Evolutionary conservation across 2,888 invertebrate species (phyloP).

Genomic region (Thecophora atra): DNA sequence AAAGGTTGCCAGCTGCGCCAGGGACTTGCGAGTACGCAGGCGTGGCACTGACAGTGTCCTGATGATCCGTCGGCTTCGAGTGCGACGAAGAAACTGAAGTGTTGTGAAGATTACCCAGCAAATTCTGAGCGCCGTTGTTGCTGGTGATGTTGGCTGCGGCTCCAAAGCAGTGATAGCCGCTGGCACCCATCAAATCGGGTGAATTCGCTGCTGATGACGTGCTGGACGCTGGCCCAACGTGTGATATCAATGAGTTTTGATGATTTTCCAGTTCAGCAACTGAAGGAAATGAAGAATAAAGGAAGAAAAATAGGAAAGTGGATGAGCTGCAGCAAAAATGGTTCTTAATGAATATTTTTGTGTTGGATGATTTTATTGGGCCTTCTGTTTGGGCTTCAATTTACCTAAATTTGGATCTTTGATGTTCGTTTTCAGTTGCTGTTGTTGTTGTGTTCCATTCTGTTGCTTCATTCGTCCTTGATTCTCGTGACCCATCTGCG

Average conservation of each 20-base stretch:
- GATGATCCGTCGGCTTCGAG: constrained; percentile 37
- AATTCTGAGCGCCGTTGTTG: constrained; percentile 45
- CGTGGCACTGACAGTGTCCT: constrained; percentile 28
- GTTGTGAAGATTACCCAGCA: constrained; percentile 21
- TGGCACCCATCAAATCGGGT: constrained; percentile 54
- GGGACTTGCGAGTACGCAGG: constrained; percentile 30
- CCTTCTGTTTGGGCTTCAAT: not conserved
- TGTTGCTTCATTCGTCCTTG: constrained; percentile 62
- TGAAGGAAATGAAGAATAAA: not conserved
- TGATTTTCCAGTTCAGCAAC: constrained; percentile 52
- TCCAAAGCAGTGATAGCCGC: constrained; percentile 53
- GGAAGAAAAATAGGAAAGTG: not conserved
- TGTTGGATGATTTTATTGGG: constrained; percentile 31
- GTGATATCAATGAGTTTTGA: constrained; percentile 48
- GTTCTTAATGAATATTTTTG: too few relatives aligned
- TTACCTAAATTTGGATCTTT: constrained; percentile 51
- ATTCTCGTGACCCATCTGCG: constrained; percentile 63
- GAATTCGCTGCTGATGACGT: constrained; percentile 60
- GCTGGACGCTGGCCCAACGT: constrained; percentile 45
- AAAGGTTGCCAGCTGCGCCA: constrained; percentile 36
- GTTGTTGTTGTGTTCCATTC: constrained; percentile 51
- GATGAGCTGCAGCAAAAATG: too few relatives aligned
- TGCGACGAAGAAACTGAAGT: constrained; percentile 32
- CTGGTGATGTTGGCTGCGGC: constrained; percentile 39
- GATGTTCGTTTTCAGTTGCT: constrained; percentile 46